phyloP scores from a whole-genome alignment of 1,140 invertebrate species.

The Tetraneura akinire region DNA sequence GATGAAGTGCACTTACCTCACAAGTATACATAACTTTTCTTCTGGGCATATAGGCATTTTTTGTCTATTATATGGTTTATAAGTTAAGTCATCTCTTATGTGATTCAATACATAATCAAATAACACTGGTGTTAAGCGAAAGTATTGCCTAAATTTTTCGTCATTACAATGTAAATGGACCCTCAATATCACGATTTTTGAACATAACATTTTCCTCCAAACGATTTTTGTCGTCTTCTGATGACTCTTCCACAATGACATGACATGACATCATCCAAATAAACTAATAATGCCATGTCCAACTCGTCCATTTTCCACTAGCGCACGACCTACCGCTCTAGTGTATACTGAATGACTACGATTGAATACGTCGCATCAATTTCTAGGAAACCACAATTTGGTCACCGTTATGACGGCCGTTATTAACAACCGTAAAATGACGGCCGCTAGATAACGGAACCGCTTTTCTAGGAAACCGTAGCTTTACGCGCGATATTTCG shows the following conservation, averaged over 20 bases:
- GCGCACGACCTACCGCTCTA: not conserved
- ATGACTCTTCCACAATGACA: too few relatives aligned
- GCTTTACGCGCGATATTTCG: not conserved
- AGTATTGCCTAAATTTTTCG: slow-evolving; percentile 4
- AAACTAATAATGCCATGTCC: not conserved
- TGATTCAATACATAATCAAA: not conserved
- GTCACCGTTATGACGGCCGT: slow-evolving; percentile 19
- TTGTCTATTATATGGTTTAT: not conserved
- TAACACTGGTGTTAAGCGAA: not conserved
- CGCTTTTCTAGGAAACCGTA: too few relatives aligned
- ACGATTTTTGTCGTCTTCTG: not conserved
- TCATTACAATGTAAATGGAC: not conserved
- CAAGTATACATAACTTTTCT: slow-evolving; percentile 47
- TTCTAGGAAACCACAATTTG: slow-evolving; percentile 12
- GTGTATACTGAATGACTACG: not conserved
- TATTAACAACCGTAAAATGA: slow-evolving; percentile 13
- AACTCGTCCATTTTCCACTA: not conserved
- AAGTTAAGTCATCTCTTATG: not conserved
- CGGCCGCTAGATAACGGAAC: too few relatives aligned
- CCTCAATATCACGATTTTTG: too few relatives aligned
- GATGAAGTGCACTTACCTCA: slow-evolving; percentile 37
- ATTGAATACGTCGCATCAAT: not conserved
- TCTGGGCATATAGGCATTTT: not conserved
- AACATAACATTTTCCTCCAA: too few relatives aligned
- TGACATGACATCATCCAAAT: not conserved